phyloP scores from a whole-genome alignment of 2,113 vertebrate genomes.

The Leucopsar rothschildi region DNA sequence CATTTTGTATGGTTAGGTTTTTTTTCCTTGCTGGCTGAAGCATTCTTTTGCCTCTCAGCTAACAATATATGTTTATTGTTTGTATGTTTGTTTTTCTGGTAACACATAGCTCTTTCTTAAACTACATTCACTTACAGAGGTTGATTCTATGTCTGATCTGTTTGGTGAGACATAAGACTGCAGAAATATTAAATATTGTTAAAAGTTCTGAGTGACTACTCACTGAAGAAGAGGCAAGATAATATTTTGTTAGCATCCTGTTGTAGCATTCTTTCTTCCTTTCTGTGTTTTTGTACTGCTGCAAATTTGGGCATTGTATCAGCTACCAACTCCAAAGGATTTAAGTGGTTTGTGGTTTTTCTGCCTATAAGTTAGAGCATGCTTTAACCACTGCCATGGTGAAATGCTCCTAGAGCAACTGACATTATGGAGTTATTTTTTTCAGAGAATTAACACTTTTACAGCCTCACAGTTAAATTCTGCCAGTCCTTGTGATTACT shows the following conservation, averaged over 20 bases:
- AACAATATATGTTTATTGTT: neutral
- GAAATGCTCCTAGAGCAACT: neutral
- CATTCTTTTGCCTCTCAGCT: neutral
- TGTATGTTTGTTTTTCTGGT: neutral
- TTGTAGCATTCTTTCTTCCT: neutral
- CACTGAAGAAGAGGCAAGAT: neutral
- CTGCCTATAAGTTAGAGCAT: accelerated
- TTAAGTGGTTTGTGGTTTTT: neutral
- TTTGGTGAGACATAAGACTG: neutral
- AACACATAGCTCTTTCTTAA: neutral
- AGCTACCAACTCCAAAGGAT: neutral
- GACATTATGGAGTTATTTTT: neutral
- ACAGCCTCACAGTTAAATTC: neutral
- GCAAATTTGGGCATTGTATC: neutral
- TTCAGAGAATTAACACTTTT: neutral
- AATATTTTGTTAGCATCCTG: neutral
- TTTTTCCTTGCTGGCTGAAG: neutral
- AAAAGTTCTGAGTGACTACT: neutral
- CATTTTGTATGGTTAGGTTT: neutral
- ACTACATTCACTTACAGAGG: neutral
- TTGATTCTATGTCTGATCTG: neutral
- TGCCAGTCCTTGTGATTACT: neutral
- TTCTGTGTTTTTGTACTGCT: neutral
- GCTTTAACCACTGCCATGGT: neutral
- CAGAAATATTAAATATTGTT: neutral